Evolutionary conservation across 2,888 invertebrate genomes (phyloP).

Genomic region (Digitonthophagus gazella): DNA sequence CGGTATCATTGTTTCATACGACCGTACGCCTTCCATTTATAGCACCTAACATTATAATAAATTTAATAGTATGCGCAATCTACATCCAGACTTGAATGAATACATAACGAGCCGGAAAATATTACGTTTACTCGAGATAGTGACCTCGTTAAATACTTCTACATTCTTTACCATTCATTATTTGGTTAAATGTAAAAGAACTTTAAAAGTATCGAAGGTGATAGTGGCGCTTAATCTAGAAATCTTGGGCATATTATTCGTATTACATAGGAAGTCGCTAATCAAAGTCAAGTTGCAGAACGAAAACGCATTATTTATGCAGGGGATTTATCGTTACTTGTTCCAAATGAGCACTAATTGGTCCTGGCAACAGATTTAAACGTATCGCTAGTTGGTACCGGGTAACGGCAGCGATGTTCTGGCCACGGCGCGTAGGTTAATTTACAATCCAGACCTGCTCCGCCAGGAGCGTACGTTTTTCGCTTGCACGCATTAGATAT

Average conservation of each 20-base stretch:
- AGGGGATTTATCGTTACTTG: constrained; percentile 5
- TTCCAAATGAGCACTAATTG: constrained; percentile 15
- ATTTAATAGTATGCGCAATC: no score
- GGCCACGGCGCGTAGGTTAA: not conserved
- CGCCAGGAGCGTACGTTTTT: not conserved
- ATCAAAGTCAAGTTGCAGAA: not conserved
- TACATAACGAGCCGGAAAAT: not conserved
- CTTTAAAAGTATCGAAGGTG: no score
- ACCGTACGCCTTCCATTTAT: no score
- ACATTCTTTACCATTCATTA: no score
- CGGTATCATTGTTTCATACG: not conserved
- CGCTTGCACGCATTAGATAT: not conserved
- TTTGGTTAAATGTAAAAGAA: no score
- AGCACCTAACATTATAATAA: no score
- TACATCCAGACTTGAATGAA: not conserved
- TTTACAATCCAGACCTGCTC: not conserved
- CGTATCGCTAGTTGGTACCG: not conserved
- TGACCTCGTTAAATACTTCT: no score
- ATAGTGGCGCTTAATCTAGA: no score
- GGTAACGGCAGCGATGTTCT: not conserved
- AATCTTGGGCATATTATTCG: no score
- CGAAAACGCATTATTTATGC: not conserved
- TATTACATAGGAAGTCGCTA: not conserved
- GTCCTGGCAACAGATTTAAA: constrained; percentile 13
- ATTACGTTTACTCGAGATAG: no score